Conservation (phyloP, 2,797 vertebrate species). For the Pyrocephalus nanus region DNA sequence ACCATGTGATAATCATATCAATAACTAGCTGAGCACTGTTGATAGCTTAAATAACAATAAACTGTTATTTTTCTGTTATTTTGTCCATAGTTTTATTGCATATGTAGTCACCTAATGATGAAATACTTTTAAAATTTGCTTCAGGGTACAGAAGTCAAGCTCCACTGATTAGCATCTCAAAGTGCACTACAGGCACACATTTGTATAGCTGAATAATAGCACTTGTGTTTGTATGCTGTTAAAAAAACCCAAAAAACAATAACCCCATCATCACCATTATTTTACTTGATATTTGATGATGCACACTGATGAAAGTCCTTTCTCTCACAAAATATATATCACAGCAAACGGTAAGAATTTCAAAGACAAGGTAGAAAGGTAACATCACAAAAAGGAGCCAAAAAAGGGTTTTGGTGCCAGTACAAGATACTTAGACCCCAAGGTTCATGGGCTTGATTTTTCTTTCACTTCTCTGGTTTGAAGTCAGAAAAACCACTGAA, state of each 20-base stretch:
- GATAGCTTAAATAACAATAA: slow-evolving; percentile 39
- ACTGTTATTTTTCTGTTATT: slow-evolving; percentile 28
- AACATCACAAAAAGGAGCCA: neutral
- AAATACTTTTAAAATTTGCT: slow-evolving; percentile 68
- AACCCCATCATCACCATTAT: neutral
- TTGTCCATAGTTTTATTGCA: slow-evolving; percentile 10
- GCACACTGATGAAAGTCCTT: neutral
- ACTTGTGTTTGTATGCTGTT: neutral
- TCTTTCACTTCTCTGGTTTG: neutral
- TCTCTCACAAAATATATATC: neutral
- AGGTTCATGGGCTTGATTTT: neutral
- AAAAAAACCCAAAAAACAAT: neutral
- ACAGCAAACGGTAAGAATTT: neutral
- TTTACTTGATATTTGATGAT: neutral
- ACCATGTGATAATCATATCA: neutral
- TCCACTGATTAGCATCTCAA: slow-evolving; percentile 76
- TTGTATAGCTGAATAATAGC: slow-evolving; percentile 51
- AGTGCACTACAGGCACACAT: slow-evolving; percentile 12
- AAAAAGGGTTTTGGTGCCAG: neutral
- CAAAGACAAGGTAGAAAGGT: neutral
- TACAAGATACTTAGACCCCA: neutral
- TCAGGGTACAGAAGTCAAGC: slow-evolving; percentile 76
- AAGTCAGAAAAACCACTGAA: neutral
- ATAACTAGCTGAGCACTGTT: neutral
- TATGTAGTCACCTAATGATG: slow-evolving; percentile 30